Evolutionary conservation across 2,113 vertebrate species (phyloP), one percentile per base, ranked within the genome.

Genomic region (Pyxicephalus adspersus): DNA sequence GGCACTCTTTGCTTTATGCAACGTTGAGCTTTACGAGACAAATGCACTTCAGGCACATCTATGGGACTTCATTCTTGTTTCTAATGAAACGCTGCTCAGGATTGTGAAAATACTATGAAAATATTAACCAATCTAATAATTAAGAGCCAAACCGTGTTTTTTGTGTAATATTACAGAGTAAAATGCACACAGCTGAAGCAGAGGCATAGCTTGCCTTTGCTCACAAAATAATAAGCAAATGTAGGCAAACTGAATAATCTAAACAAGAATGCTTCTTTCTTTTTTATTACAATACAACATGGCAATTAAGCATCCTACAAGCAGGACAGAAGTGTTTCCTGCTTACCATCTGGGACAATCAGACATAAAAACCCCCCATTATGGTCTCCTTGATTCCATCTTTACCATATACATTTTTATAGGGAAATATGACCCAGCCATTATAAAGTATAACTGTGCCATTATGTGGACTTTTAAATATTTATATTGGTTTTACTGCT

Each of bases 91-190:
- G 18, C 54, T 79, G 31, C 50, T 79, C 52, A 19, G 54, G 31
- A 79, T 68, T 79, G 67, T 6, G 29, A 55, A 78, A 78, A 78
- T 78, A 64, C 64, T 78, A 57, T 34, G 64, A 68, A 79, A 68
- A 79, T 79, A 79, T 79, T 68, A 68, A 68, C 28, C 77, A 79
- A 68, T 79, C 77, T 79, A 79, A 68, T 79, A 79, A 79, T 79
- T 79, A 79, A 79, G n/a, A 79, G 29, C 64, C 54, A 52, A 54
- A 57, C 38, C 50, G 68, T 22, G 45, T 25, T 68, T 79, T 67
- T n/a, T n/a, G 26, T 50, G 7, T 52, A 67, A 29, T 58, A 58
- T 25, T 20, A 65, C 38, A 13, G 38, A 52, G n/a, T 68, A 20
- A 66, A 78, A 79, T 60, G 22, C 26, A 66, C 22, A 28, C 45